These are phyloP conservation scores for Pharmacophagus antenor DNA, from an alignment of 2,888 invertebrate genomes.

Conservation along the genomic window DNA sequence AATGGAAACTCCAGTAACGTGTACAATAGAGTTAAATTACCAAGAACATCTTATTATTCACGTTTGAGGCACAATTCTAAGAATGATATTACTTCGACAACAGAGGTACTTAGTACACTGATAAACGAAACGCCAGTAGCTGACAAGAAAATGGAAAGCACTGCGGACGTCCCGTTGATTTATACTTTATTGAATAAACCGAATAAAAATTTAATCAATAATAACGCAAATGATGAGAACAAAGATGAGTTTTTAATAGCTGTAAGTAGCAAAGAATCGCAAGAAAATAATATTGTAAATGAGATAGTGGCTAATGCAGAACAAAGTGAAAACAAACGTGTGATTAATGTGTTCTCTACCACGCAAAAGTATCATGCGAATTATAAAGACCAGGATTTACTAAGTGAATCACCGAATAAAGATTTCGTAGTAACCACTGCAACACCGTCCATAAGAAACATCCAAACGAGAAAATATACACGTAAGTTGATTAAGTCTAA, in stretches of 20 bases:
- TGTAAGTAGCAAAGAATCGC: slow-evolving; percentile 63
- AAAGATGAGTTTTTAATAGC: slow-evolving; percentile 57
- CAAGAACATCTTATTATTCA: slow-evolving; percentile 66
- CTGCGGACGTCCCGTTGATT: slow-evolving; percentile 57
- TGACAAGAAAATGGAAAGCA: slow-evolving; percentile 52
- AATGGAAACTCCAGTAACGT: slow-evolving; percentile 36
- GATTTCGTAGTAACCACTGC: slow-evolving; percentile 44
- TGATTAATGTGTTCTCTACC: slow-evolving; percentile 45
- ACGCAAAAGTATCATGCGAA: slow-evolving; percentile 66
- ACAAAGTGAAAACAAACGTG: slow-evolving; percentile 49
- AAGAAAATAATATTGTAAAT: slow-evolving; percentile 53
- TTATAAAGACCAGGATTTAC: slow-evolving; percentile 53
- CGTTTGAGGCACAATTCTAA: slow-evolving; percentile 51
- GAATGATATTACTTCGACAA: slow-evolving; percentile 39
- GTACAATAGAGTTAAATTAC: slow-evolving; percentile 48
- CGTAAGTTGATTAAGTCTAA: slow-evolving; percentile 48
- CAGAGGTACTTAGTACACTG: slow-evolving; percentile 39
- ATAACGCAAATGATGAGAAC: slow-evolving; percentile 37
- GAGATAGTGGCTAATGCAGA: slow-evolving; percentile 48
- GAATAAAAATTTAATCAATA: slow-evolving; percentile 40
- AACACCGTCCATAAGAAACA: slow-evolving; percentile 61
- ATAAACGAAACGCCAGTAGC: slow-evolving; percentile 34
- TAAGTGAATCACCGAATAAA: slow-evolving; percentile 40
- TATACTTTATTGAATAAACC: slow-evolving; percentile 55
- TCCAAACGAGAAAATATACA: slow-evolving; percentile 62